These are phyloP conservation scores for Craseonycteris thonglongyai DNA, from an alignment of 2,113 vertebrate genomes.

Conservation along the genomic window DNA sequence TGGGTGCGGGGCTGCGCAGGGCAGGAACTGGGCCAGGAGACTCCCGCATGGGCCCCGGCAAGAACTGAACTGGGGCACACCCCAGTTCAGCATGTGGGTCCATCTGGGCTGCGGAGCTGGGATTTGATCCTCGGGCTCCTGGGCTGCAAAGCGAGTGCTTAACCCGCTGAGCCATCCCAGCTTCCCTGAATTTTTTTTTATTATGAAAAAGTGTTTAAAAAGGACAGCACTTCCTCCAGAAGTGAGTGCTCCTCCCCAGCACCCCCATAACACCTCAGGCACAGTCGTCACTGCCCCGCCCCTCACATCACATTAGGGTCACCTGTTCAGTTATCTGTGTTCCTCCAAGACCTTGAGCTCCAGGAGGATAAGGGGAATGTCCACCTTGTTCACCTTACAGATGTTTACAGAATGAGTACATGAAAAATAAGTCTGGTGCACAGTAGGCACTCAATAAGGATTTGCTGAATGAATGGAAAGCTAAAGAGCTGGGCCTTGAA, in stretches of 20 bases:
- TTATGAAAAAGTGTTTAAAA: not conserved
- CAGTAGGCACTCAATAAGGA: not conserved
- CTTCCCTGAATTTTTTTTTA: too few species aligned
- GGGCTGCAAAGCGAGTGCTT: too few species aligned
- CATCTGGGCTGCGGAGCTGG: too few species aligned
- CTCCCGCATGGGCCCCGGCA: too few species aligned
- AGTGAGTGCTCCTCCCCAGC: not conserved
- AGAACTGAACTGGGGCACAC: too few species aligned
- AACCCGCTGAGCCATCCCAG: too few species aligned
- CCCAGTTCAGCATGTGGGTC: too few species aligned
- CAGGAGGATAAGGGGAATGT: rapidly evolving
- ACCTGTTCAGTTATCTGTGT: not conserved
- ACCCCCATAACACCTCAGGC: rapidly evolving
- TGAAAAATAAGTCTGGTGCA: not conserved
- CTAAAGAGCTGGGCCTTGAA: not conserved
- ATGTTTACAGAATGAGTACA: not conserved
- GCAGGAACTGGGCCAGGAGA: too few species aligned
- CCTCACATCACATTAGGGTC: not conserved
- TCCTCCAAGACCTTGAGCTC: not conserved
- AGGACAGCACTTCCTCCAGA: not conserved
- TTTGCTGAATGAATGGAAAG: not conserved
- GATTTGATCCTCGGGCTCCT: too few species aligned
- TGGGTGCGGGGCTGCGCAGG: too few species aligned
- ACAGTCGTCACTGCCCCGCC: not conserved
- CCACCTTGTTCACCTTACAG: not conserved